Evolutionary conservation across 2,797 vertebrate species (phyloP).

Genomic region (Cephalopachus bancanus): DNA sequence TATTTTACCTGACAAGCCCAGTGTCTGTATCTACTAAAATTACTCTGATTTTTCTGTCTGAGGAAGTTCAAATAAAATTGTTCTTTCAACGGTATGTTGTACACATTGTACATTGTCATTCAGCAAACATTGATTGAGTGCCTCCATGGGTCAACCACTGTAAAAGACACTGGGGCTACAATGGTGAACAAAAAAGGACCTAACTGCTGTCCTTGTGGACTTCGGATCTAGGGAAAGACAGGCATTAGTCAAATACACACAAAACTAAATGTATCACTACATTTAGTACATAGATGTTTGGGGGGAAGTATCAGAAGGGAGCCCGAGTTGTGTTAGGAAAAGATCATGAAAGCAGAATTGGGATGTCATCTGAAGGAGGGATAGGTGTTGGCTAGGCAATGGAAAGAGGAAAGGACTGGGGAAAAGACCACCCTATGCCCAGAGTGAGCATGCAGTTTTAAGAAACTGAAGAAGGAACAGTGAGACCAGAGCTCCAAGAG

Average conservation of each 20-base stretch:
- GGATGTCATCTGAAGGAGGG: background rate
- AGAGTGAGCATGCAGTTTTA: background rate
- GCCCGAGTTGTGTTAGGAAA: background rate
- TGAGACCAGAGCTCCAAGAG: background rate
- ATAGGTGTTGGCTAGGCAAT: background rate
- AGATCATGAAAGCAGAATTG: background rate
- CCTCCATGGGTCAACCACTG: background rate
- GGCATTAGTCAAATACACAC: background rate
- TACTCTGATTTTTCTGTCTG: constrained; percentile 52
- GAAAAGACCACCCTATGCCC: background rate
- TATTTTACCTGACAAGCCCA: constrained; percentile 16
- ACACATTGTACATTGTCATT: constrained; percentile 8
- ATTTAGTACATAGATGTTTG: background rate
- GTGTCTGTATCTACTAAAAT: constrained; percentile 18
- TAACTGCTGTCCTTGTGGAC: background rate
- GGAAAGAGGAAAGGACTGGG: background rate
- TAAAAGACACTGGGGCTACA: background rate
- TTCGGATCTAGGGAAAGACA: background rate
- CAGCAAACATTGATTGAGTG: background rate
- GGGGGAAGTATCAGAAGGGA: background rate
- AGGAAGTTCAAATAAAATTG: constrained; percentile 55
- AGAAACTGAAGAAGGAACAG: background rate
- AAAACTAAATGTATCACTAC: background rate
- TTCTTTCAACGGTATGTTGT: constrained; percentile 1
- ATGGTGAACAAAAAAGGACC: background rate